Conservation (phyloP, 2,113 vertebrate genomes). For the Nannospalax galili region DNA sequence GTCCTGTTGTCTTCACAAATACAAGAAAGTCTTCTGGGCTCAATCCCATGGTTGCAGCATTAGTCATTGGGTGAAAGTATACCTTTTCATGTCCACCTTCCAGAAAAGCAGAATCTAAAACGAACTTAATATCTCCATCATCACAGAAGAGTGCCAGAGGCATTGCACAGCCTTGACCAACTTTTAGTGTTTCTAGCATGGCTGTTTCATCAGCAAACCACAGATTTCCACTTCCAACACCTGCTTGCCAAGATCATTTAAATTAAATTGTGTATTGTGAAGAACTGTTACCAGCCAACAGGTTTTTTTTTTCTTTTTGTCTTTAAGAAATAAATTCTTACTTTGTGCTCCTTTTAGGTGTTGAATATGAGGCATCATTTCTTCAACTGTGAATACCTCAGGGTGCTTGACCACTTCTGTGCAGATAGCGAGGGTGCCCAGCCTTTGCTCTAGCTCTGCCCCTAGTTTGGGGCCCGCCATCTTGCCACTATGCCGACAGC, state of each 20-base stretch:
- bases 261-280: slow-evolving; percentile 91
- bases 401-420: slow-evolving; percentile 91
- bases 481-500: too few species aligned
- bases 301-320: slow-evolving; percentile 94
- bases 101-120: slow-evolving; percentile 92
- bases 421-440: slow-evolving; percentile 87
- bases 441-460: slow-evolving; percentile 83
- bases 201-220: slow-evolving; percentile 92
- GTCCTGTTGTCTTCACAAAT: slow-evolving; percentile 93
- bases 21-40: slow-evolving; percentile 90
- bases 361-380: slow-evolving; percentile 96
- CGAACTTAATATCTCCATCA: slow-evolving; percentile 87
- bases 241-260: slow-evolving; percentile 93
- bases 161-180: slow-evolving; percentile 93
- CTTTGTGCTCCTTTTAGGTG: slow-evolving; percentile 90
- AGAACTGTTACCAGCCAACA: slow-evolving; percentile 93
- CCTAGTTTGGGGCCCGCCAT: slow-evolving; percentile 79
- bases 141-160: slow-evolving; percentile 94
- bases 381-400: slow-evolving; percentile 95
- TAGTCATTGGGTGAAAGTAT: slow-evolving; percentile 97
- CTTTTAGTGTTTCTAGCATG: slow-evolving; percentile 94
- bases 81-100: slow-evolving; percentile 89
- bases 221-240: slow-evolving; percentile 92
- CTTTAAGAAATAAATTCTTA: slow-evolving; percentile 96
- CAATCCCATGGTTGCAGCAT: slow-evolving; percentile 92